Evolutionary conservation across 1,140 invertebrate species (phyloP).

Genomic region (Diabrotica virgifera): DNA sequence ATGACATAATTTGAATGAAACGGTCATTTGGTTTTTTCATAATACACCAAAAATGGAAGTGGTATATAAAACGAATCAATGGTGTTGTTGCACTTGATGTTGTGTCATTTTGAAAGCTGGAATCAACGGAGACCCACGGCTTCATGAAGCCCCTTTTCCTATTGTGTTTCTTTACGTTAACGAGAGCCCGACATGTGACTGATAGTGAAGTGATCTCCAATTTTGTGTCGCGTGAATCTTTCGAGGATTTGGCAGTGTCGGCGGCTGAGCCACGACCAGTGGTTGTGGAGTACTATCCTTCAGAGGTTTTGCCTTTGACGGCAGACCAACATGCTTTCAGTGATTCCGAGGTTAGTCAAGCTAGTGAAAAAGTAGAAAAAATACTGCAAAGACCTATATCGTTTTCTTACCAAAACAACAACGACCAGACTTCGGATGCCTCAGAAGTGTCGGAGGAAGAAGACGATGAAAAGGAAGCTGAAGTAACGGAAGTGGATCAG

Average conservation of each 20-base stretch:
- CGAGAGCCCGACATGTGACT: background rate
- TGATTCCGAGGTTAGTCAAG: slow-evolving; percentile 22
- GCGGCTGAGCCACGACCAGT: slow-evolving; percentile 36
- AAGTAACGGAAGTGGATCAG: slow-evolving; percentile 17
- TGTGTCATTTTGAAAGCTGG: background rate
- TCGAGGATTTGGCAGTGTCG: slow-evolving; percentile 24
- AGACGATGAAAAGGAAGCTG: slow-evolving; percentile 6
- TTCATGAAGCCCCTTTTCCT: background rate
- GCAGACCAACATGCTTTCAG: slow-evolving; percentile 13
- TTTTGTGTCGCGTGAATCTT: background rate
- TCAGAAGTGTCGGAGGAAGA: slow-evolving; percentile 10
- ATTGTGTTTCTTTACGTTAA: background rate
- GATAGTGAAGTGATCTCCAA: background rate
- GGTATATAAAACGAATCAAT: slow-evolving; percentile 15
- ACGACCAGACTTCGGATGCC: background rate
- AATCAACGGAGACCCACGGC: background rate
- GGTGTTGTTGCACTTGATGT: background rate
- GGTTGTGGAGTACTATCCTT: slow-evolving; percentile 27
- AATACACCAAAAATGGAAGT: slow-evolving; percentile 3
- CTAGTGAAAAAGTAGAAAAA: slow-evolving; percentile 38
- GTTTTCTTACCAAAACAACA: slow-evolving; percentile 35
- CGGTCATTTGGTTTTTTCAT: slow-evolving; percentile 15
- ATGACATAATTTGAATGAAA: slow-evolving; percentile 19
- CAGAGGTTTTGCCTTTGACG: slow-evolving; percentile 25
- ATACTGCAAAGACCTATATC: slow-evolving; percentile 30